These are phyloP conservation scores for Sclerodermus sp. DNA, from an alignment of 2,888 invertebrate genomes.

Conservation along the genomic window DNA sequence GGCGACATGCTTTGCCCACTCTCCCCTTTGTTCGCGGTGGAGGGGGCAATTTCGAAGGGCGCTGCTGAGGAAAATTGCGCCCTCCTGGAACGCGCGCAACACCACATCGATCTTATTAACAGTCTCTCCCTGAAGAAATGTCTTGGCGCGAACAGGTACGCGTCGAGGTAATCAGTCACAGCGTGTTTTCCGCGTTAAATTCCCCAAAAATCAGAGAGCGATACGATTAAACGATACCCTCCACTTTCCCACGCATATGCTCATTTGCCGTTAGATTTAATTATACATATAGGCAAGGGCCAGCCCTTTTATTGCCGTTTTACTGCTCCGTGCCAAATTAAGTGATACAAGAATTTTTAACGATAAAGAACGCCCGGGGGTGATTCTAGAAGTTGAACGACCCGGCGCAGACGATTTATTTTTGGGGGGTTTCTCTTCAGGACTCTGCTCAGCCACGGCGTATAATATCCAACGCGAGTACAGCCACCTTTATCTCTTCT, in stretches of 20 bases:
- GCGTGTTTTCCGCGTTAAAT: no score
- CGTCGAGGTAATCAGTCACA: no score
- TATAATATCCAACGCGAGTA: conserved; percentile 40
- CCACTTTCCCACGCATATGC: no score
- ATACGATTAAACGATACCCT: no score
- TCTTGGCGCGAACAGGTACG: no score
- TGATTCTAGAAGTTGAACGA: background rate
- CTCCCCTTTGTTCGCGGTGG: conserved; percentile 8
- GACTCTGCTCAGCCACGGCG: conserved; percentile 23
- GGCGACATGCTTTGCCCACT: conserved; percentile 32
- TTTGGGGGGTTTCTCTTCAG: conserved; percentile 12
- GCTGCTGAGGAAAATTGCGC: conserved; percentile 3
- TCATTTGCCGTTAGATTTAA: no score
- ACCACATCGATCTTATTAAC: no score
- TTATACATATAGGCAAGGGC: background rate
- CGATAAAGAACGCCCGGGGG: background rate
- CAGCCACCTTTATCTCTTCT: conserved; percentile 52
- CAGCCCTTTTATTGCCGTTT: background rate
- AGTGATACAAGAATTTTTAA: conserved; percentile 17
- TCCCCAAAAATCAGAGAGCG: no score
- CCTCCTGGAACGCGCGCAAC: background rate
- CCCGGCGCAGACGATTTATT: conserved; percentile 27
- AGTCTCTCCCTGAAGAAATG: no score
- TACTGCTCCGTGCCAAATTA: conserved; percentile 10
- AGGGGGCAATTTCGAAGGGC: conserved; percentile 20